Evolutionary conservation across 37 sponge, comb jelly and placozoan genomes (phyloP).

Genomic region (Halichondria panicea): DNA sequence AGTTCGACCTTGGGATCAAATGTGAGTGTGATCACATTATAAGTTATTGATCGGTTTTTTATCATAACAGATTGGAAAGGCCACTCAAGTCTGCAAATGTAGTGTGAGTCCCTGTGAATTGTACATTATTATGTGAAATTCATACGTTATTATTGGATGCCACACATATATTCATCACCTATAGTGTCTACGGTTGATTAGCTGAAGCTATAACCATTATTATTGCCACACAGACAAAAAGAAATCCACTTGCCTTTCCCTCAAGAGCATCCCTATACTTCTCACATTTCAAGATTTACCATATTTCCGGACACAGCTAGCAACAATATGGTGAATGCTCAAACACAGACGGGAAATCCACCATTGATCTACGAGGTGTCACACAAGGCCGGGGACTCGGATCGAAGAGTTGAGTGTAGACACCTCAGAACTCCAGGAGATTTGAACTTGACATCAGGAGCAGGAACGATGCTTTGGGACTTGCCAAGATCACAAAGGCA

Average conservation of each 20-base stretch:
- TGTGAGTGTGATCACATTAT: conserved; percentile 39
- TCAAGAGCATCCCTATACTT: conserved; percentile 80
- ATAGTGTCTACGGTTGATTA: too few relatives aligned
- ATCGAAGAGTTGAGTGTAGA: conserved; percentile 11
- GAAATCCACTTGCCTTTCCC: conserved; percentile 68
- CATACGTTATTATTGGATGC: background rate
- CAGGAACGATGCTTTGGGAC: conserved; percentile 15
- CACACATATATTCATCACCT: conserved; percentile 1
- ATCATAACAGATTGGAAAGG: conserved; percentile 8
- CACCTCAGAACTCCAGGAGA: background rate
- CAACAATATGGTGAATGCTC: background rate
- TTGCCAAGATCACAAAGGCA: conserved; percentile 40
- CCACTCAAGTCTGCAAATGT: background rate
- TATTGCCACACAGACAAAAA: conserved; percentile 38
- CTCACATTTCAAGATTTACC: conserved; percentile 69
- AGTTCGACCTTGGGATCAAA: conserved; percentile 61
- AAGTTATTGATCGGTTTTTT: background rate
- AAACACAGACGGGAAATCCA: conserved; percentile 9
- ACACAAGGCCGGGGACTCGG: conserved; percentile 33
- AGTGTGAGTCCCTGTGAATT: background rate
- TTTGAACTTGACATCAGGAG: background rate
- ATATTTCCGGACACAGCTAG: conserved; percentile 59
- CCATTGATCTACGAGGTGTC: conserved; percentile 12
- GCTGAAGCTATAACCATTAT: background rate
- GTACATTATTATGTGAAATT: conserved; percentile 1